Conservation (phyloP, 2,113 vertebrate genomes). For the Ahaetulla prasina region DNA sequence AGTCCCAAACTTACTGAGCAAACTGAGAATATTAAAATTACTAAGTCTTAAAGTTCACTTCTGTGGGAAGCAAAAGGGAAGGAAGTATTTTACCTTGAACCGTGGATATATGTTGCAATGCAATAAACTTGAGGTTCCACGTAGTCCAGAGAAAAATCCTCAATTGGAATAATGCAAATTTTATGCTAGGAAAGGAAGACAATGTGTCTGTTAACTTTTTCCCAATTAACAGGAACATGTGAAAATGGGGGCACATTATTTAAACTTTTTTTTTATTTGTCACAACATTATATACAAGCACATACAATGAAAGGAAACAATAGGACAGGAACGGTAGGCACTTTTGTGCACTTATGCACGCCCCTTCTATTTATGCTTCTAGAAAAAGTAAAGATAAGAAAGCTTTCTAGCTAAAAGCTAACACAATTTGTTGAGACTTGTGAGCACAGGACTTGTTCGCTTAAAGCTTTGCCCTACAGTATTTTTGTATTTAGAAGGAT, state of each 20-base stretch:
- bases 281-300: no score
- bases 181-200: conserved; percentile 76
- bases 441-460: neutral
- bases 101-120: conserved; percentile 73
- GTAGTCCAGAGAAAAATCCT: conserved; percentile 82
- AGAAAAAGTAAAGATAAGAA: neutral
- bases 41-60: conserved; percentile 3
- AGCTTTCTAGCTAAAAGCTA: neutral
- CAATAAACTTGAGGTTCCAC: conserved; percentile 81
- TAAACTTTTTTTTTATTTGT: no score
- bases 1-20: conserved; percentile 13
- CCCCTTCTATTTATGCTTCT: neutral
- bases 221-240: neutral
- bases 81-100: conserved; percentile 63
- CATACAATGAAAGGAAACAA: no score
- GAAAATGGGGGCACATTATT: neutral
- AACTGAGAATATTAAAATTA: conserved; percentile 8
- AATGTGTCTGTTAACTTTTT: neutral
- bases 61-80: neutral
- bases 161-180: conserved; percentile 77
- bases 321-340: no score
- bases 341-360: no score
- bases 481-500: neutral
- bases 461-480: neutral
- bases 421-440: neutral